These are phyloP conservation scores for Eristalinus aeneus DNA, from an alignment of 2,888 invertebrate genomes.

Conservation along the genomic window DNA sequence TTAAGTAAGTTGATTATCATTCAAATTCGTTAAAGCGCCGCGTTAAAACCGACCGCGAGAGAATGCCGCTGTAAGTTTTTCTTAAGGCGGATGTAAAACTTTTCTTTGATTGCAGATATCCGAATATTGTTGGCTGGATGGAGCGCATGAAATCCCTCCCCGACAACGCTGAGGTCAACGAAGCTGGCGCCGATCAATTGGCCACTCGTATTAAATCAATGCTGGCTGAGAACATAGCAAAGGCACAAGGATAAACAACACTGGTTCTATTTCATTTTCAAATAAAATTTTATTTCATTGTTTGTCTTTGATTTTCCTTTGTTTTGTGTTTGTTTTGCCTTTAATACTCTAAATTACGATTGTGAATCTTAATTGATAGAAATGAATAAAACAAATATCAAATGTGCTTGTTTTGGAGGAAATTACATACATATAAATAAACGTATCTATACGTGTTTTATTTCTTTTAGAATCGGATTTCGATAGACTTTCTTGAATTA, in stretches of 20 bases:
- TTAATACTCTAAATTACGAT: conserved; percentile 54
- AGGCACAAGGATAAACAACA: conserved; percentile 36
- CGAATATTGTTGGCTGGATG: conserved; percentile 75
- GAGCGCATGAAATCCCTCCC: conserved; percentile 76
- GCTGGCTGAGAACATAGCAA: conserved; percentile 74
- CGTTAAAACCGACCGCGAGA: too few relatives aligned
- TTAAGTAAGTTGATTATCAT: too few relatives aligned
- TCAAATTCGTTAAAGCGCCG: too few relatives aligned
- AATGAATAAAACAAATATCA: conserved; percentile 49
- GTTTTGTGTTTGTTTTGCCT: conserved; percentile 40
- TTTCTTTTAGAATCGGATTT: conserved; percentile 47
- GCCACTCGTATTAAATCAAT: conserved; percentile 73
- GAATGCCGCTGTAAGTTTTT: too few relatives aligned
- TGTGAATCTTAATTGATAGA: conserved; percentile 51
- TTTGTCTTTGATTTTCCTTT: conserved; percentile 15
- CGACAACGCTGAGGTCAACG: conserved; percentile 76
- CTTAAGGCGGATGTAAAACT: neutral
- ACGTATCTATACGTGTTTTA: conserved; percentile 23
- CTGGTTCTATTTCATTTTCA: neutral
- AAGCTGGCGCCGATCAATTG: conserved; percentile 76
- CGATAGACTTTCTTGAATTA: conserved; percentile 34
- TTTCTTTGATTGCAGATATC: conserved; percentile 72
- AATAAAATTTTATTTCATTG: conserved; percentile 23
- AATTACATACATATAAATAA: conserved; percentile 1
- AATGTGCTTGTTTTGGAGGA: conserved; percentile 60